Conservation (phyloP, 2,888 invertebrate genomes). For the Caenorhabditis parvicauda region DNA sequence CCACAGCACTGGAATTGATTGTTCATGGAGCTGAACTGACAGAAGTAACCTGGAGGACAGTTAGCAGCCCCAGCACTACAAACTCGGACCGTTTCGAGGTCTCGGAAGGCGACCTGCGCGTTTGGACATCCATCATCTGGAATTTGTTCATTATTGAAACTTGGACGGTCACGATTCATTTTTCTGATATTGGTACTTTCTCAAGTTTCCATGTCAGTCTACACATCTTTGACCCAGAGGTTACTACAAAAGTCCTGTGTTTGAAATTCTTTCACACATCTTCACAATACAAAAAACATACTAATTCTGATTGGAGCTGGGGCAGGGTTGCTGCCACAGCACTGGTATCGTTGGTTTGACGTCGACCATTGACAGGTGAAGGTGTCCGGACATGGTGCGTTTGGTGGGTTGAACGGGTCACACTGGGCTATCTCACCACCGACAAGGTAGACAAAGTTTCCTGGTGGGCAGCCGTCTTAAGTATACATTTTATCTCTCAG, state of each 20-base stretch:
- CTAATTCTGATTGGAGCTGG: slow-evolving; percentile 17
- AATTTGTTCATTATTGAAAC: background rate
- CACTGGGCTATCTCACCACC: slow-evolving; percentile 37
- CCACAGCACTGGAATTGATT: slow-evolving; percentile 51
- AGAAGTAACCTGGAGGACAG: slow-evolving; percentile 50
- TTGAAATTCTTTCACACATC: too few species aligned
- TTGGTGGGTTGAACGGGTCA: slow-evolving; percentile 56
- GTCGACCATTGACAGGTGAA: slow-evolving; percentile 46
- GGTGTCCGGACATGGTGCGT: slow-evolving; percentile 51
- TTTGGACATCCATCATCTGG: slow-evolving; percentile 45
- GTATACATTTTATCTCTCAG: background rate
- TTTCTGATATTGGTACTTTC: too few species aligned
- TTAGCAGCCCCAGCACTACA: slow-evolving; percentile 44
- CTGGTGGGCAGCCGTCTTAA: slow-evolving; percentile 40
- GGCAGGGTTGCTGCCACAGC: slow-evolving; percentile 39
- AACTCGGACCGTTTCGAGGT: slow-evolving; percentile 31
- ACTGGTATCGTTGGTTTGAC: slow-evolving; percentile 38
- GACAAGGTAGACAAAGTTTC: slow-evolving; percentile 30
- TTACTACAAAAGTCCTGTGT: too few species aligned
- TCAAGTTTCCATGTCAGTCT: too few species aligned
- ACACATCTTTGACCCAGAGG: too few species aligned
- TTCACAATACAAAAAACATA: too few species aligned
- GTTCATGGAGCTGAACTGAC: slow-evolving; percentile 40
- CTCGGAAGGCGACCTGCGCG: slow-evolving; percentile 41
- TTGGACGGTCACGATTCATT: too few species aligned